These are phyloP conservation scores for Monomorium pharaonis DNA, from an alignment of 1,140 invertebrate genomes.

Conservation along the genomic window DNA sequence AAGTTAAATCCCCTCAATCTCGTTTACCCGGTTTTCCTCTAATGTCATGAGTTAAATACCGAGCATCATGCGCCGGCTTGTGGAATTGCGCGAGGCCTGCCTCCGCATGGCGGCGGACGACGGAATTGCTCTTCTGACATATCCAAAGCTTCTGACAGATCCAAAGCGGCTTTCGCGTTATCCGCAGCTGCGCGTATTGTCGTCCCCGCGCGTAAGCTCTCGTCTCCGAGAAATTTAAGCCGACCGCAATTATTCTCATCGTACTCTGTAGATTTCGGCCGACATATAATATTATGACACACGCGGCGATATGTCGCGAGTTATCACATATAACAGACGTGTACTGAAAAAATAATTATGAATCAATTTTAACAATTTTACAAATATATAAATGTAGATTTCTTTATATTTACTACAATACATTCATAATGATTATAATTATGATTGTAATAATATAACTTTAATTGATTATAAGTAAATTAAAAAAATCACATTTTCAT, in stretches of 20 bases:
- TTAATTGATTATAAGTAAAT: neutral
- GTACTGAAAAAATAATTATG: neutral
- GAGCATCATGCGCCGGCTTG: slow-evolving; percentile 31
- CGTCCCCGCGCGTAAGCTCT: slow-evolving; percentile 14
- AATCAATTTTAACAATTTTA: slow-evolving; percentile 3
- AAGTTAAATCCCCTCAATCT: slow-evolving; percentile 42
- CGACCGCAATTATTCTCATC: slow-evolving; percentile 39
- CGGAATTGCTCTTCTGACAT: slow-evolving; percentile 66
- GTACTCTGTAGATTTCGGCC: slow-evolving; percentile 49
- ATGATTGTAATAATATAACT: neutral
- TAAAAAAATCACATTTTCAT: neutral
- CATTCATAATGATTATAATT: neutral
- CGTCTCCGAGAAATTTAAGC: slow-evolving; percentile 47
- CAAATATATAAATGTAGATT: no score
- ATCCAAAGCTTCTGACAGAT: slow-evolving; percentile 63
- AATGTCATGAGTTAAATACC: slow-evolving; percentile 67
- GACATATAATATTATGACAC: slow-evolving; percentile 42
- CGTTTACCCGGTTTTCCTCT: slow-evolving; percentile 22
- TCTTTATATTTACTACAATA: neutral
- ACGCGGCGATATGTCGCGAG: neutral
- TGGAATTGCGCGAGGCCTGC: slow-evolving; percentile 43
- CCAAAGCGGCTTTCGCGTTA: slow-evolving; percentile 63
- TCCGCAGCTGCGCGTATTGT: slow-evolving; percentile 56
- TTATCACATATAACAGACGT: neutral
- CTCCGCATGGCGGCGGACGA: neutral